A percentile compares a stretch with the other conserved stretches of the same genome.
Conservation (phyloP, 2,888 invertebrate genomes). For the Chrysomela aeneicollis region DNA sequence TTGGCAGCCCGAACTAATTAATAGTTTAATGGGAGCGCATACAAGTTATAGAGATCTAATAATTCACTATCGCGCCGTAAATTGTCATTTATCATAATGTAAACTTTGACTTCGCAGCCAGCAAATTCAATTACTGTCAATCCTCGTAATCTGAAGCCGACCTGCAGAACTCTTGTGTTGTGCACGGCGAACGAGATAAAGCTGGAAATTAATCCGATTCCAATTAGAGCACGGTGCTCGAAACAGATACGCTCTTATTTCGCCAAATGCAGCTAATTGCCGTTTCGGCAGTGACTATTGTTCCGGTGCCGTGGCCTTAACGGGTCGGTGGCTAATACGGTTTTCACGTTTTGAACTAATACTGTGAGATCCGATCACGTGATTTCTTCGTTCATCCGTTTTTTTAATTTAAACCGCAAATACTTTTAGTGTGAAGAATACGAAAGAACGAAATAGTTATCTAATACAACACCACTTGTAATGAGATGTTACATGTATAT, state of each 20-base stretch:
- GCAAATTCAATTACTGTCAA: conserved; percentile 59
- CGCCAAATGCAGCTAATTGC: conserved; percentile 28
- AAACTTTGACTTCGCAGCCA: conserved; percentile 59
- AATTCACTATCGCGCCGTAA: conserved; percentile 58
- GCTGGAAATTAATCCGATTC: conserved; percentile 50
- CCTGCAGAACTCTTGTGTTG: conserved; percentile 45
- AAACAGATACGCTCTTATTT: conserved; percentile 34
- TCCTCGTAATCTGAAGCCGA: conserved; percentile 48
- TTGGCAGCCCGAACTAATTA: conserved; percentile 49
- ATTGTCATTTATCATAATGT: conserved; percentile 61
- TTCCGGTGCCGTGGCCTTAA: neutral
- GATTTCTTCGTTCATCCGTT: too few relatives aligned
- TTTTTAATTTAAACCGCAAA: too few relatives aligned
- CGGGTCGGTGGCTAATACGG: neutral
- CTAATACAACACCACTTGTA: too few relatives aligned
- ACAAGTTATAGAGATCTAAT: conserved; percentile 56
- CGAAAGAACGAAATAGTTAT: too few relatives aligned
- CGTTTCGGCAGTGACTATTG: conserved; percentile 13
- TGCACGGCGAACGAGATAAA: conserved; percentile 45
- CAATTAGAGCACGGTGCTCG: conserved; percentile 42
- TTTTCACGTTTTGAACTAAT: too few relatives aligned
- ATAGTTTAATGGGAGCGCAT: conserved; percentile 56
- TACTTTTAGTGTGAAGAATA: too few relatives aligned
- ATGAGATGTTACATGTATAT: too few relatives aligned
- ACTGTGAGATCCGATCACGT: too few relatives aligned